phyloP scores from a whole-genome alignment of 1,140 invertebrate genomes.

The Philotrypesis tridentata region DNA sequence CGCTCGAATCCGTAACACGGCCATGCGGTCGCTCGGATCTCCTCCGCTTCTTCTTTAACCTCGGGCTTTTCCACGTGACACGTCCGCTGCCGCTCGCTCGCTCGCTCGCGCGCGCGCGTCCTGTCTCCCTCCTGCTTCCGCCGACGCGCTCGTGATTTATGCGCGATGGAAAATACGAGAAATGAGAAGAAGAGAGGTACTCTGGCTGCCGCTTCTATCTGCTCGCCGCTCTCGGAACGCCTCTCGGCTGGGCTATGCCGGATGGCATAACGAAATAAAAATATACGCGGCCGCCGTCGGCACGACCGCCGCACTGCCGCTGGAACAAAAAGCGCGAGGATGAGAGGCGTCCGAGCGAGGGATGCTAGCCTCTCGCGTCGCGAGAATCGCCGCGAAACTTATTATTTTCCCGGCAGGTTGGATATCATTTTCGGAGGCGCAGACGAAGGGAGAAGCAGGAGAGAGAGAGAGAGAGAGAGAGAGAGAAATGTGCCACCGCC shows the following conservation, averaged over 20 bases:
- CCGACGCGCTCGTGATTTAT: slow-evolving; percentile 69
- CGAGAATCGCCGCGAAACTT: neutral
- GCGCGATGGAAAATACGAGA: slow-evolving; percentile 71
- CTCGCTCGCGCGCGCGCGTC: slow-evolving; percentile 49
- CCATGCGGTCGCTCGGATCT: slow-evolving; percentile 16
- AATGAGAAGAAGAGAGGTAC: slow-evolving; percentile 67
- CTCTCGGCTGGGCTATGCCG: slow-evolving; percentile 43
- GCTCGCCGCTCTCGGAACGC: slow-evolving; percentile 57
- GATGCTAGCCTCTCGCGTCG: neutral
- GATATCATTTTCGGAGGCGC: too few species aligned
- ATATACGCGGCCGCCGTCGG: slow-evolving; percentile 53
- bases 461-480: too few species aligned
- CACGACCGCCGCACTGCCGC: slow-evolving; percentile 28
- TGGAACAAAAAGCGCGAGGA: slow-evolving; percentile 52
- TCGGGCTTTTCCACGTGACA: slow-evolving; percentile 65
- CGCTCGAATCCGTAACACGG: slow-evolving; percentile 13
- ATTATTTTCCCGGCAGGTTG: neutral
- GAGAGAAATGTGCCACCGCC: too few species aligned
- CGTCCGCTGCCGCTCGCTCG: slow-evolving; percentile 58
- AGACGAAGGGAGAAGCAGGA: too few species aligned
- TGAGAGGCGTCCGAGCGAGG: slow-evolving; percentile 55
- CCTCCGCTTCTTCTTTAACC: slow-evolving; percentile 54
- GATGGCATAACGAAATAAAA: slow-evolving; percentile 65
- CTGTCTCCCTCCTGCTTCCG: slow-evolving; percentile 64
- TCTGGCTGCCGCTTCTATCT: slow-evolving; percentile 35